phyloP scores from a whole-genome alignment of 64 coral and sea anemone species.

The Platygyra sinensis region DNA sequence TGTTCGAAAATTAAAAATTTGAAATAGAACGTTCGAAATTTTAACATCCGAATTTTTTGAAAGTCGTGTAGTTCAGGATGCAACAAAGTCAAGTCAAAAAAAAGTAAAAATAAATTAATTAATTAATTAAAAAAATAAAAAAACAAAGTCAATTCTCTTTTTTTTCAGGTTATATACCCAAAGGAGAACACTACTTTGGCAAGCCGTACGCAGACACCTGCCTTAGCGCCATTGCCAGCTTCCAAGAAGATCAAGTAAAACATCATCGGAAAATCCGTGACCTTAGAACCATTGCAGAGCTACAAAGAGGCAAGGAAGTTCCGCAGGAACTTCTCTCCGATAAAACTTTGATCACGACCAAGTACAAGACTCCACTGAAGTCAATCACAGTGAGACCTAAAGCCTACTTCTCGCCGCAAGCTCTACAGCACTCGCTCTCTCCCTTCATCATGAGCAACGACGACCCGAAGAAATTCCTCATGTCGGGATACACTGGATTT shows the following conservation, averaged over 20 bases:
- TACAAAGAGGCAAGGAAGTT: conserved; percentile 65
- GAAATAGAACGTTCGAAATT: too few relatives aligned
- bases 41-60: too few relatives aligned
- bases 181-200: conserved; percentile 79
- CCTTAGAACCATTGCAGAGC: conserved; percentile 59
- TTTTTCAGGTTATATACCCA: conserved; percentile 71
- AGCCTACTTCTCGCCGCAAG: conserved; percentile 52
- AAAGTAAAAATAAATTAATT: too few relatives aligned
- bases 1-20: too few relatives aligned
- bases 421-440: conserved; percentile 71
- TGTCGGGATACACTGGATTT: conserved; percentile 96
- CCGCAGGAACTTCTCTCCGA: conserved; percentile 49
- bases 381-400: conserved; percentile 40
- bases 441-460: conserved; percentile 67
- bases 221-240: conserved; percentile 70
- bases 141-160: not conserved
- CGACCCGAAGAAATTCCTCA: conserved; percentile 78
- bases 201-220: conserved; percentile 79
- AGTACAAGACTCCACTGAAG: conserved; percentile 59
- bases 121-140: too few relatives aligned
- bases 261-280: conserved; percentile 46
- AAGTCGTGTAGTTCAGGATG: too few relatives aligned
- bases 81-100: too few relatives aligned
- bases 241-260: conserved; percentile 58
- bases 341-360: conserved; percentile 43